A percentile compares a stretch with the other conserved stretches of the same genome.
Conservation (phyloP, 2,113 vertebrate species). For the Lanius collurio region DNA sequence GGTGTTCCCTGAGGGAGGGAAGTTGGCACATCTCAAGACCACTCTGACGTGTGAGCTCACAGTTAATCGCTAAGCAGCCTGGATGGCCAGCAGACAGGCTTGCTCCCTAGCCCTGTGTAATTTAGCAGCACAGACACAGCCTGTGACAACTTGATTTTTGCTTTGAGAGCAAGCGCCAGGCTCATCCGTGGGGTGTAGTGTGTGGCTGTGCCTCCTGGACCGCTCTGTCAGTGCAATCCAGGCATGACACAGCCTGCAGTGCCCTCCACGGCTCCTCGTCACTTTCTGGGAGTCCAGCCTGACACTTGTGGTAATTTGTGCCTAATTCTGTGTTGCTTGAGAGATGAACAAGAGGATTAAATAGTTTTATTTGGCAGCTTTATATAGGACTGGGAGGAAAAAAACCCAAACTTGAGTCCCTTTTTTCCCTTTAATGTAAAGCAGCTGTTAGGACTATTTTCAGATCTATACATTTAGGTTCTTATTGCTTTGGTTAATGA, state of each 20-base stretch:
- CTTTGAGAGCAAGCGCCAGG: neutral
- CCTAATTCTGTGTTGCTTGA: neutral
- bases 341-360: slow-evolving; percentile 4
- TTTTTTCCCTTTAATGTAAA: neutral
- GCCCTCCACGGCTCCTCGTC: neutral
- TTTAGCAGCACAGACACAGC: neutral
- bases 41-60: neutral
- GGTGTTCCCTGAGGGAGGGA: neutral
- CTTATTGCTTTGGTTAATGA: neutral
- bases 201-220: neutral
- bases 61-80: neutral
- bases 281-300: neutral
- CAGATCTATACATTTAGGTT: neutral
- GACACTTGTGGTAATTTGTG: neutral
- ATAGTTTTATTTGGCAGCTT: neutral
- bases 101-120: neutral
- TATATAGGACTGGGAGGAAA: neutral
- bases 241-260: neutral
- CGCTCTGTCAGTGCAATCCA: neutral
- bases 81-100: neutral
- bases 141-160: slow-evolving; percentile 31
- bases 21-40: fast-evolving
- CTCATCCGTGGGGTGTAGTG: neutral
- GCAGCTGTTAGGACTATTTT: neutral
- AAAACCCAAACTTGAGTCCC: fast-evolving